Percentiles rank a stretch among this genome's conserved stretches.
Conservation (phyloP, 2,113 vertebrate genomes). For the Sisor rabdophorus region DNA sequence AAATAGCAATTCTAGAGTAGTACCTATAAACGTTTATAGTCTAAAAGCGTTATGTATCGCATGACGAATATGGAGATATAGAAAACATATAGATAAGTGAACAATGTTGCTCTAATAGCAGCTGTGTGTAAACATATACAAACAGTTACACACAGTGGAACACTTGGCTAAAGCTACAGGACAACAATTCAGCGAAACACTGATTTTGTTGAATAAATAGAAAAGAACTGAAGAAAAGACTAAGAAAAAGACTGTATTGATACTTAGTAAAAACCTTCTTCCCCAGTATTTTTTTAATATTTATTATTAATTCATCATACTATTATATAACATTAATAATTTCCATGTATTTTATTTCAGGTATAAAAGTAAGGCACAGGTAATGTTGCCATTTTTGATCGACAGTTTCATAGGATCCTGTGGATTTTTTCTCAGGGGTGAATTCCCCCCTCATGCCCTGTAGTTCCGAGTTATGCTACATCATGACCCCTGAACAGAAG, state of each 20-base stretch:
- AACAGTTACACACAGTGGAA: not conserved
- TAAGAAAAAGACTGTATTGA: no score
- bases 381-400: not conserved
- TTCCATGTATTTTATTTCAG: not conserved
- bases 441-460: not conserved
- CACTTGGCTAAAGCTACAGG: not conserved
- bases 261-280: no score
- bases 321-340: not conserved
- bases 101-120: slow-evolving; percentile 2
- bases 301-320: no score
- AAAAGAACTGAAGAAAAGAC: no score
- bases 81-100: not conserved
- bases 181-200: slow-evolving; percentile 9
- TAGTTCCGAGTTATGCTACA: not conserved
- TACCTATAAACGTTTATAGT: not conserved
- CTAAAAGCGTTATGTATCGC: not conserved
- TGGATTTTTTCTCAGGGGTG: not conserved
- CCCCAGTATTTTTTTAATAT: no score
- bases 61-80: not conserved
- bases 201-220: slow-evolving; percentile 17
- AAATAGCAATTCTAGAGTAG: not conserved
- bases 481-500: not conserved
- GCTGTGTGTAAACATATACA: not conserved
- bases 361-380: not conserved
- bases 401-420: no score